Evolutionary conservation across 2,113 vertebrate species (phyloP).

Genomic region (Fulica atra): DNA sequence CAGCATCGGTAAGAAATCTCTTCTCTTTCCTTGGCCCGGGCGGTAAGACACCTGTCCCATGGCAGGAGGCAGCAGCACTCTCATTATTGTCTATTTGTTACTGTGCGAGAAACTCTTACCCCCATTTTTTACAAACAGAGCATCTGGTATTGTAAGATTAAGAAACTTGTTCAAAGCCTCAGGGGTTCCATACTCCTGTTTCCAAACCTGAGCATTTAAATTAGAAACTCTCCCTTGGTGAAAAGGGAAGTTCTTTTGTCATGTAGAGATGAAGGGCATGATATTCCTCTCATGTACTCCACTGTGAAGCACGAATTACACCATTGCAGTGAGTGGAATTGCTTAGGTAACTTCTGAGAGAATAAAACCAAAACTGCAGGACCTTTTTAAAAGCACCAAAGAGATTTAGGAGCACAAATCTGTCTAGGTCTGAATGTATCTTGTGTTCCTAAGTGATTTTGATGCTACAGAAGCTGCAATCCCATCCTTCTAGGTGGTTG

Average conservation of each 20-base stretch:
- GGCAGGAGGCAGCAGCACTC: not conserved
- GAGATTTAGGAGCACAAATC: not conserved
- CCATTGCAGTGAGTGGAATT: constrained; percentile 1
- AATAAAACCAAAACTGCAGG: not conserved
- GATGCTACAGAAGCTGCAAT: not conserved
- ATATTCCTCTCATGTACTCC: constrained; percentile 21
- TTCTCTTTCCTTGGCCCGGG: not conserved
- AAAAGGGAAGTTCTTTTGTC: constrained; percentile 22
- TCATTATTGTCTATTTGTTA: constrained; percentile 5
- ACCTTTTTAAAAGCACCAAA: not conserved
- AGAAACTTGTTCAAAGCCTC: constrained; percentile 32
- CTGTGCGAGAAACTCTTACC: not conserved
- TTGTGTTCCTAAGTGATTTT: not conserved
- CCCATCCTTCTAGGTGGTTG: not conserved
- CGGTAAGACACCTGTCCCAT: constrained; percentile 1
- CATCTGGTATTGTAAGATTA: constrained; percentile 28
- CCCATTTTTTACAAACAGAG: constrained; percentile 1
- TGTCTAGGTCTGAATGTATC: not conserved
- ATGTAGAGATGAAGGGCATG: constrained; percentile 23
- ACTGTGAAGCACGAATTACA: constrained; percentile 14
- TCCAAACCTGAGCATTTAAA: not conserved
- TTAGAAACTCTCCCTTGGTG: constrained; percentile 4
- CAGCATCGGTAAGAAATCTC: not conserved
- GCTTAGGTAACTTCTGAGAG: not conserved
- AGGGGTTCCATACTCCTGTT: not conserved